Evolutionary conservation across 2,888 invertebrate species (phyloP).

Genomic region (Drosophila austrosaltans): DNA sequence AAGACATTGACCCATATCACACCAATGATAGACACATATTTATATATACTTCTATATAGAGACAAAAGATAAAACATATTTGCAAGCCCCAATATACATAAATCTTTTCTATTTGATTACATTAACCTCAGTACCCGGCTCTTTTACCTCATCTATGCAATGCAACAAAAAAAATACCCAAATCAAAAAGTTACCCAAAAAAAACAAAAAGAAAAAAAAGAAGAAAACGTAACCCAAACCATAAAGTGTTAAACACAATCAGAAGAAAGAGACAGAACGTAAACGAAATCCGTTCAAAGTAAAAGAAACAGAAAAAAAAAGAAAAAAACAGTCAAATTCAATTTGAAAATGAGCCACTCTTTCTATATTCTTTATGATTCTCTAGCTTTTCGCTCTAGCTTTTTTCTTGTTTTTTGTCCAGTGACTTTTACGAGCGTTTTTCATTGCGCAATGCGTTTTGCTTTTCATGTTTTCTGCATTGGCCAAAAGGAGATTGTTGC

Average conservation of each 20-base stretch:
- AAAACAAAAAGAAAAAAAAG: background rate
- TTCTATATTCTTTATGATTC: conserved; percentile 1
- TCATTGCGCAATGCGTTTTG: conserved; percentile 45
- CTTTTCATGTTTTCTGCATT: conserved; percentile 12
- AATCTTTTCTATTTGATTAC: conserved; percentile 50
- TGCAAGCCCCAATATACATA: conserved; percentile 35
- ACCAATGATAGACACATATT: background rate
- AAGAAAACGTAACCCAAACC: conserved; percentile 1
- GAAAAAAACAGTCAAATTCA: conserved; percentile 42
- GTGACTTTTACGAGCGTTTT: conserved; percentile 48
- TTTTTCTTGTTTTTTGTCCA: conserved; percentile 32
- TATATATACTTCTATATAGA: no score
- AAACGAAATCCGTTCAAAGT: conserved; percentile 11
- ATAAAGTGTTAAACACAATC: conserved; percentile 44
- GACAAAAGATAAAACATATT: conserved; percentile 26
- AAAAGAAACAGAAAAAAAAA: conserved; percentile 10
- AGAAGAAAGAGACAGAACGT: conserved; percentile 1
- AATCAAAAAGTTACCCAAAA: conserved; percentile 37
- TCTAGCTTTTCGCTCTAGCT: background rate
- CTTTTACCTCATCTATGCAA: conserved; percentile 10
- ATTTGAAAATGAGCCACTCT: conserved; percentile 33
- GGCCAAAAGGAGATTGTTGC: conserved; percentile 21
- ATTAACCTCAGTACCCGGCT: conserved; percentile 28
- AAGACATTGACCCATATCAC: conserved; percentile 39
- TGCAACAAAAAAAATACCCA: conserved; percentile 38